Conservation (phyloP, 1,140 invertebrate species). For the Temnothorax curvispinosus region DNA sequence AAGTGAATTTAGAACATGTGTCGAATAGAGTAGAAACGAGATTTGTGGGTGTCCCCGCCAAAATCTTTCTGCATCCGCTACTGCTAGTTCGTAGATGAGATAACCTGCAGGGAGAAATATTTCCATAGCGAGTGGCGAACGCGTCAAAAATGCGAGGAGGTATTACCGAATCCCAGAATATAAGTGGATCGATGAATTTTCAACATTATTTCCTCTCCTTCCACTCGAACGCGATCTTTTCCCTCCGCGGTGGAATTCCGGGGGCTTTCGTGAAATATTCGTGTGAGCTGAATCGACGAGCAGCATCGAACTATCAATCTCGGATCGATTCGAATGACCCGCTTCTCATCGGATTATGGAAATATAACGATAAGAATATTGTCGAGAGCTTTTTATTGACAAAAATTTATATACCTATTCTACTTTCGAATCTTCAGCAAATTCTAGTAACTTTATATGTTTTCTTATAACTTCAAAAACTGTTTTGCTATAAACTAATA, state of each 20-base stretch:
- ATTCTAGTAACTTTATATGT: not conserved
- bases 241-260: not conserved
- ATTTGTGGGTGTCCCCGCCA: not conserved
- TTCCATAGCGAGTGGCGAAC: conserved; percentile 12
- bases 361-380: conserved; percentile 54
- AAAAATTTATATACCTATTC: not conserved
- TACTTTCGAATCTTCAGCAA: not conserved
- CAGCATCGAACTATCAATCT: conserved; percentile 15
- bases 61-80: not conserved
- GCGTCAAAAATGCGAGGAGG: conserved; percentile 36
- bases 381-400: conserved; percentile 16
- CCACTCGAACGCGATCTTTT: not conserved
- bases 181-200: conserved; percentile 66
- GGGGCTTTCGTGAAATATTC: conserved; percentile 39
- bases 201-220: conserved; percentile 52
- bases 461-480: not conserved
- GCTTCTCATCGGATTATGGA: conserved; percentile 44
- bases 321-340: conserved; percentile 21
- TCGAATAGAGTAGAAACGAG: not conserved
- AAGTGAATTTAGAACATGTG: not conserved
- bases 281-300: conserved; percentile 4
- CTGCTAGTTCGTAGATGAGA: conserved; percentile 39
- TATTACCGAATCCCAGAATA: conserved; percentile 40
- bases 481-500: not conserved
- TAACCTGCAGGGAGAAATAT: conserved; percentile 39